Base-by-base conservation (phyloP, 2,888 invertebrate species). In the Macrosiphum euphorbiae region DNA sequence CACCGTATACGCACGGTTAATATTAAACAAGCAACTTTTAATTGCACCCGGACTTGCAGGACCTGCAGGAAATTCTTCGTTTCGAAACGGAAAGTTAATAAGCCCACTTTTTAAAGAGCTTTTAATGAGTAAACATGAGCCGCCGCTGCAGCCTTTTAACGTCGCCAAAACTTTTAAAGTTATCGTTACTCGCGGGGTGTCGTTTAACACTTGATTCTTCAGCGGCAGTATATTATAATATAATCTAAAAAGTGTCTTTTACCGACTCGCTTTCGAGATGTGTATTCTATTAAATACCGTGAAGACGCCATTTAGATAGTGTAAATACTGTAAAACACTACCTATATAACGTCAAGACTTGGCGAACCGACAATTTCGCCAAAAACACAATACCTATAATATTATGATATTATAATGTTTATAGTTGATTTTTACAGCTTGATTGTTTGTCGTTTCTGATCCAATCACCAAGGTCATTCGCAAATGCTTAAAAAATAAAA, bases 181-280 rank as follows among this genome's bases (percentile, higher is more conserved):
- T 24, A 47, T 20, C 58, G 86, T 47, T 58, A 35, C 47, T 91
- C 47, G 26, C 47, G 26, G 47, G 61, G 47, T 87, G 61, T 87
- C 61, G 55, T 92, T 87, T 87, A 87, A 92, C 86, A 67, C 35
- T 87, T 58, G 55, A 47, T 87, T 92, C 41, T 67, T 92, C 35
- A 7, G 16, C 35, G 16, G 35, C 8, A 61, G 78, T 55, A 55
- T 16, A 55, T 52, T 52, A 52, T 52, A 52, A 11, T 24, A 35
- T 85, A 58, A 92, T 87, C 61, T 87, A 87, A 87, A 90, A 92
- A 50, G 61, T 61, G 87, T 87, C 86, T 35, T 50, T 92, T 87
- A 87, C 50, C 5, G 16, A 47, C 86, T 87, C 61, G 3, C 50
- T 61, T 92, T 87, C 4, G 41, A 87, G 87, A 87, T 35, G 44